Base-by-base conservation (phyloP, 2,888 invertebrate genomes). In the Drosophila formosana region DNA sequence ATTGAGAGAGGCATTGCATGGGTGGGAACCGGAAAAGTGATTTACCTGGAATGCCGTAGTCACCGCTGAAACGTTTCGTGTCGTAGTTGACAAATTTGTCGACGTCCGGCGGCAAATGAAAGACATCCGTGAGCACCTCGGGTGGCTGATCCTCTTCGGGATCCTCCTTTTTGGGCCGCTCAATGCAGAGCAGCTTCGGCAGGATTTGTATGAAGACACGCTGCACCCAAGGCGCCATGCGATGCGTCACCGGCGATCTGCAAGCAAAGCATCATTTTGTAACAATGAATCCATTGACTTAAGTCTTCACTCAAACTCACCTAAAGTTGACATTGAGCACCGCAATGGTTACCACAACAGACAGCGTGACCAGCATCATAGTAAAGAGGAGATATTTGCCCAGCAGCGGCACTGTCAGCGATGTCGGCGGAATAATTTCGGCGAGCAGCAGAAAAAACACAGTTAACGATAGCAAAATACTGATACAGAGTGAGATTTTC, bases 401-500 rank as follows among this genome's bases (percentile, higher is more conserved):
- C 90, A 97, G 93, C 79, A 98, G 94, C 77, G 98, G 98, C 86
- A 98, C 97, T 79, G 98, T 97, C 83, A 98, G 94, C 82, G 98
- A 98, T 78, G 98, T 98, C 60, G 98, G 97, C 85, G 98, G 98
- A 92, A 98, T 98, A 92, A 98, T 98, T 94, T 98, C 98, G 90
- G 97, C 97, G 91, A 98, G 94, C 86, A 98, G 94, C 90, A 98
- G 94, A 94, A 98, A 98, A 94, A 98, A 98, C 94, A 98, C 98
- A 90, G 98, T 98, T 91, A 98, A 94, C 82, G 98, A 98, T 62
- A 98, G 95, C 73, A 98, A 94, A 92, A 98, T 98, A 79, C 97
- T 98, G 90, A 98, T 98, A 93, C 98, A 98, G 77, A 99, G 95
- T 73, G 98, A 98, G 88, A 99, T 98, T 93, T 99, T 99, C 93